A percentile compares a stretch with the other conserved stretches of the same genome.
These are phyloP conservation scores for Seriola dumerili DNA, from an alignment of 2,113 vertebrate genomes.

Conservation along the genomic window DNA sequence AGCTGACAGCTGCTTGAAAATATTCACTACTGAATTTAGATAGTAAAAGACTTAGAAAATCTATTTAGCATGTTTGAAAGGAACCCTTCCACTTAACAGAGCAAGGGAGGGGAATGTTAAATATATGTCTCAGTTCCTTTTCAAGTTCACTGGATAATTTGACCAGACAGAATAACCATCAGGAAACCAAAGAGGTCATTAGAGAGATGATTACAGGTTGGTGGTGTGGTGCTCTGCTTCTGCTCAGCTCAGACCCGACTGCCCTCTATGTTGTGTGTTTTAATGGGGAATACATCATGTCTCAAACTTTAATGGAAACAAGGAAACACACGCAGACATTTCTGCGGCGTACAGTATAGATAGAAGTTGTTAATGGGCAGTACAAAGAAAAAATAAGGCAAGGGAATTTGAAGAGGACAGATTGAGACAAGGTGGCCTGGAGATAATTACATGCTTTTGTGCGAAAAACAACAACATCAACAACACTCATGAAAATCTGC, in stretches of 20 bases:
- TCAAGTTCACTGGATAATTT: constrained; percentile 47
- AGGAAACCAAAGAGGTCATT: constrained; percentile 62
- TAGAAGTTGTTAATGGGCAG: too few species aligned
- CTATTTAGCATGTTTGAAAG: neutral
- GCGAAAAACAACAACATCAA: neutral
- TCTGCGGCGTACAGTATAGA: neutral
- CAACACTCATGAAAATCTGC: constrained; percentile 1
- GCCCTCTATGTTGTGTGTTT: constrained; percentile 29
- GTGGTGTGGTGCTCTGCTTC: constrained; percentile 35
- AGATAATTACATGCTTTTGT: neutral
- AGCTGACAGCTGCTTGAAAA: constrained; percentile 28
- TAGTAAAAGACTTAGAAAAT: neutral
- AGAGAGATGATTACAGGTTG: constrained; percentile 58
- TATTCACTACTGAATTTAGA: neutral
- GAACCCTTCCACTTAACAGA: constrained; percentile 9
- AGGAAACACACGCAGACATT: neutral
- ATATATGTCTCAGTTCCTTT: constrained; percentile 36
- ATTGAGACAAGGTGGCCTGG: constrained; percentile 5
- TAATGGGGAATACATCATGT: constrained; percentile 17
- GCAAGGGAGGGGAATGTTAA: constrained; percentile 35
- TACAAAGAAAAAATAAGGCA: neutral
- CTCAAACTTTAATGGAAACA: neutral
- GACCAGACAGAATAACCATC: constrained; percentile 56
- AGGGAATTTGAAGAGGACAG: neutral
- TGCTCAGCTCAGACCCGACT: constrained; percentile 39